Evolutionary conservation across 2,113 vertebrate species (phyloP), one percentile per base, ranked within the genome.

Genomic region (Hydrolagus affinis): DNA sequence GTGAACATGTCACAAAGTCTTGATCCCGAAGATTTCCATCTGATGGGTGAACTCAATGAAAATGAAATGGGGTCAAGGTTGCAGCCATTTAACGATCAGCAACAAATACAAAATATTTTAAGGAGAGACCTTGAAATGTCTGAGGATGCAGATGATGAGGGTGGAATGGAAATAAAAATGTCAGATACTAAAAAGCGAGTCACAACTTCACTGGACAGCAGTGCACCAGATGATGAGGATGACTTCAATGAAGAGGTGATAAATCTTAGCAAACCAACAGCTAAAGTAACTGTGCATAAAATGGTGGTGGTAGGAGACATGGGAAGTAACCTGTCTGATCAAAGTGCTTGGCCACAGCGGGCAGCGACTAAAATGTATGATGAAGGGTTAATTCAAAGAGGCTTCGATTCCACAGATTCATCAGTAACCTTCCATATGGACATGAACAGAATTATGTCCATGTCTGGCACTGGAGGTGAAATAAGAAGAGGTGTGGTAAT

Each of bases 1-100:
- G 91, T 99, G 86, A 99, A 93, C 74, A 89, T 98, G 21, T 96
- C 95, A 1, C 93, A 97, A 88, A 95, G 92, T 0, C 91, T 99
- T 83, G 94, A 95, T n/a, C 87, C 92, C 0, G 87, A 93, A n/a
- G 88, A 91, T 86, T 70, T 94, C 0, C 88, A 90, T 70, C 85
- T 88, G 75, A 32, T 68, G 62, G 86, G 88, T 86, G 83, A 90
- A 28, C 87, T 94, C 69, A 88, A 85, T 74, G 89, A 78, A 86
- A 90, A 90, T 1, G 92, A 92, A 86, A 88, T 93, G 76, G 88
- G 91, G 89, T 88, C 89, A 69, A 87, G 88, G 0, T 86, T 92
- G 64, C 88, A 57, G 68, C 91, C 91, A 1, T 90, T 66, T 19
- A 28, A 21, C 10, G 21, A n/a, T 11, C 78, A 83, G 10, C 25